Conservation (phyloP, 2,888 invertebrate species). For the Clivina fossor region DNA sequence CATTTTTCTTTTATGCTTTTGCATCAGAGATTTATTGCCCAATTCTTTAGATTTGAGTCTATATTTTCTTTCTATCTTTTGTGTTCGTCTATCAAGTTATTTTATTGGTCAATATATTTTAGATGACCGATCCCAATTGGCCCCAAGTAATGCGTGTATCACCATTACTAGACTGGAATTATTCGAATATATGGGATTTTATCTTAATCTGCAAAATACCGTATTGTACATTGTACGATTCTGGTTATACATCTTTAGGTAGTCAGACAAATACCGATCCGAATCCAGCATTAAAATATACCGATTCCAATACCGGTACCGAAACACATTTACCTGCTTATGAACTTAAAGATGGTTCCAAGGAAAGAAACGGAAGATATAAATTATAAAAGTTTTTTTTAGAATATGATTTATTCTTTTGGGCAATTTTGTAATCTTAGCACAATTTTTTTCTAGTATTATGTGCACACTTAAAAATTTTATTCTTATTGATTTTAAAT, state of each 20-base stretch:
- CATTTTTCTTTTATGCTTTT: too few relatives aligned
- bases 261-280: conserved; percentile 76
- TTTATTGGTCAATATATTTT: conserved; percentile 45
- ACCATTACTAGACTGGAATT: conserved; percentile 91
- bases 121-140: conserved; percentile 89
- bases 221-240: conserved; percentile 89
- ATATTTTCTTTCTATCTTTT: conserved; percentile 1
- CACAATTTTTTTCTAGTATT: too few relatives aligned
- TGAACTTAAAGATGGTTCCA: conserved; percentile 60
- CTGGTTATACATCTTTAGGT: conserved; percentile 91
- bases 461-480: too few relatives aligned
- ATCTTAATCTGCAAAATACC: conserved; percentile 76
- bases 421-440: too few relatives aligned
- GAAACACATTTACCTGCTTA: conserved; percentile 73
- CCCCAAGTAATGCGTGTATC: conserved; percentile 85
- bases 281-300: conserved; percentile 69
- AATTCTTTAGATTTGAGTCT: too few relatives aligned
- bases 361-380: conserved; percentile 66
- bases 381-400: background rate
- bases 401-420: too few relatives aligned
- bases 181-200: conserved; percentile 90
- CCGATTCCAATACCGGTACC: conserved; percentile 53
- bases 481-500: too few relatives aligned
- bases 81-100: conserved; percentile 7
- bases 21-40: too few relatives aligned